A percentile compares a stretch with the other conserved stretches of the same genome.
These are phyloP conservation scores for Nycticorax nycticorax DNA, from an alignment of 2,113 vertebrate species.

Conservation along the genomic window DNA sequence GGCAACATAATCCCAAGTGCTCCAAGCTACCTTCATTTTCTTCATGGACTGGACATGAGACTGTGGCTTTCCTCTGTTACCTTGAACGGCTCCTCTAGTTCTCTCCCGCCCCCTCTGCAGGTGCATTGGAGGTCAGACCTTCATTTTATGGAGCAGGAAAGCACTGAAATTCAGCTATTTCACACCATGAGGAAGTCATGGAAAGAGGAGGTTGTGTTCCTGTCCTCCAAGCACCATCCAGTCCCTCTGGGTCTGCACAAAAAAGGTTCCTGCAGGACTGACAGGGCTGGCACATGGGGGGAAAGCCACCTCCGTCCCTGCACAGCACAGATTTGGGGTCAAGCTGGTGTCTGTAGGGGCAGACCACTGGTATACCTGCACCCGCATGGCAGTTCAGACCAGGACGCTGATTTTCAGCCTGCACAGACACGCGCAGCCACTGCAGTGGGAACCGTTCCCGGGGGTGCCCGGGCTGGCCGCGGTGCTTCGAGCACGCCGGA, in stretches of 20 bases:
- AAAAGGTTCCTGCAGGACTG: neutral
- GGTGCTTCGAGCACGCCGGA: rapidly evolving
- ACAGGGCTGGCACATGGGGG: rapidly evolving
- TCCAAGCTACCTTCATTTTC: rapidly evolving
- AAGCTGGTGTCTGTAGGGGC: neutral
- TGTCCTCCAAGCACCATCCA: neutral
- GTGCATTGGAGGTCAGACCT: neutral
- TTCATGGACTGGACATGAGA: rapidly evolving
- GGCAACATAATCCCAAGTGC: no score
- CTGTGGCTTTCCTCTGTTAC: neutral
- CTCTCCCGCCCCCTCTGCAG: neutral
- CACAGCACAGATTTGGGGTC: neutral
- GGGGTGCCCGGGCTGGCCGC: rapidly evolving
- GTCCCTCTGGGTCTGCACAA: neutral
- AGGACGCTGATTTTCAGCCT: neutral
- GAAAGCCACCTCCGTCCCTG: rapidly evolving
- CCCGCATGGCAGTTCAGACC: rapidly evolving
- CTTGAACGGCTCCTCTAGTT: neutral
- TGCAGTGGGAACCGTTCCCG: neutral
- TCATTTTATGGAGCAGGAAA: neutral
- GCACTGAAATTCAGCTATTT: neutral
- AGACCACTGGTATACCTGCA: neutral
- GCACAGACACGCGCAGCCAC: rapidly evolving
- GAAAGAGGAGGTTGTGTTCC: rapidly evolving
- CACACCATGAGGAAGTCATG: neutral